Evolutionary conservation across 1,140 invertebrate genomes (phyloP), one percentile per base, ranked within the genome.

Genomic region (Procambarus virginalis): DNA sequence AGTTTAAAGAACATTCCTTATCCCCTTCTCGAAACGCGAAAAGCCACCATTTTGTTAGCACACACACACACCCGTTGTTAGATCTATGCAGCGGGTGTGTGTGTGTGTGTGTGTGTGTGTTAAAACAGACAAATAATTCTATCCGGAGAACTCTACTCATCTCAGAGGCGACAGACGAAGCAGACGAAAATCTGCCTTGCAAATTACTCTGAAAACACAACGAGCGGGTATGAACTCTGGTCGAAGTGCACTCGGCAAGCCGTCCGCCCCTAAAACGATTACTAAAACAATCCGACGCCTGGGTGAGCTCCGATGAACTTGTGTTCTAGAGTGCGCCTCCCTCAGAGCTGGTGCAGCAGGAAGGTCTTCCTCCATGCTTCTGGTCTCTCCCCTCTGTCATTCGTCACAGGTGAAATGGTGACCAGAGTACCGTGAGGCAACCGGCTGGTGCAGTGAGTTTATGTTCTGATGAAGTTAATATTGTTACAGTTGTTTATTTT

Each of bases 391-490:
- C 78, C 78, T 80, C 10, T 20, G 17, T 46, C 78, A 55, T 80
- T 55, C 78, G 49, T 78, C 78, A 58, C 49, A 73, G 68, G 68
- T 73, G 68, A 73, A n/a, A 73, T 73, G 68, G n/a, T 34, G 68
- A 34, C 68, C 68, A 73, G 34, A 73, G n/a, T 34, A 73, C n/a
- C 68, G 68, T 73, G 68, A 73, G 68, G 14, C 68, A 10, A 17
- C 60, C 1, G 20, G 60, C 0, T 8, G 0, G 68, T 8, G 12
- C 20, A 17, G 17, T 22, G 68, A 68, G 64, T 20, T 68, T 0
- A 34, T 34, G 34, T 34, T 34, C 34, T 34, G 34, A 34, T 34
- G 34, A 34, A 34, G 34, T 34, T 34, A 34, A 34, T 34, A 34
- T 34, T 34, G 34, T 34, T 34, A 34, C 34, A 34, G 34, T 34